phyloP scores from a whole-genome alignment of 2,797 vertebrate species.

The Oceanodroma leucorhoa region DNA sequence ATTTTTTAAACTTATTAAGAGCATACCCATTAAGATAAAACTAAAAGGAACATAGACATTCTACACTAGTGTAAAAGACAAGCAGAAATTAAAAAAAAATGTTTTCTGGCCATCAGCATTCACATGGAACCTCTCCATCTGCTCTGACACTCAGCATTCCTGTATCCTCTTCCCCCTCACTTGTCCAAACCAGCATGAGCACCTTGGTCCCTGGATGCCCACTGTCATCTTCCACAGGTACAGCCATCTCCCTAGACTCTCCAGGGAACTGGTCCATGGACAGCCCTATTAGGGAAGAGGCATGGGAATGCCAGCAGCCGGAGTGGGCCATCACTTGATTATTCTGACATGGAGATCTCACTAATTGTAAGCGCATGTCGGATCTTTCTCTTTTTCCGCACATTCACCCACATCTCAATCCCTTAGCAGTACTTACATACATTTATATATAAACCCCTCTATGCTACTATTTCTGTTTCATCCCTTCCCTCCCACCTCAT shows the following conservation, averaged over 20 bases:
- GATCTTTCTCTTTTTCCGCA: neutral
- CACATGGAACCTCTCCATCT: neutral
- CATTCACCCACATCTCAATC: constrained; percentile 5
- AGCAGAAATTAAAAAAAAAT: neutral
- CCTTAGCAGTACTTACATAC: neutral
- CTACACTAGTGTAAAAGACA: neutral
- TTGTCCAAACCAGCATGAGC: neutral
- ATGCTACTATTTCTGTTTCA: neutral
- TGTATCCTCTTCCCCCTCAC: neutral
- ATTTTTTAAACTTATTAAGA: neutral
- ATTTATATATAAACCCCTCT: neutral
- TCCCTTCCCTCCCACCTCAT: constrained; percentile 6
- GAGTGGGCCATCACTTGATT: neutral
- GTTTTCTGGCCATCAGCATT: neutral
- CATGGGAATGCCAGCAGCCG: neutral
- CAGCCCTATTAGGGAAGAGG: neutral
- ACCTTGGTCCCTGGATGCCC: neutral
- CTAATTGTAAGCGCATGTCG: neutral
- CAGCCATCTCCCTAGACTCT: neutral
- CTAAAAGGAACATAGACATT: neutral
- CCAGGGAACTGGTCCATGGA: neutral
- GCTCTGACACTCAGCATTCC: neutral
- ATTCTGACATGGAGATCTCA: neutral
- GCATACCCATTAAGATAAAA: neutral
- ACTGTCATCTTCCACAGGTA: neutral